These are phyloP conservation scores for Sisyra nigra DNA, from an alignment of 2,888 invertebrate genomes.

Conservation along the genomic window DNA sequence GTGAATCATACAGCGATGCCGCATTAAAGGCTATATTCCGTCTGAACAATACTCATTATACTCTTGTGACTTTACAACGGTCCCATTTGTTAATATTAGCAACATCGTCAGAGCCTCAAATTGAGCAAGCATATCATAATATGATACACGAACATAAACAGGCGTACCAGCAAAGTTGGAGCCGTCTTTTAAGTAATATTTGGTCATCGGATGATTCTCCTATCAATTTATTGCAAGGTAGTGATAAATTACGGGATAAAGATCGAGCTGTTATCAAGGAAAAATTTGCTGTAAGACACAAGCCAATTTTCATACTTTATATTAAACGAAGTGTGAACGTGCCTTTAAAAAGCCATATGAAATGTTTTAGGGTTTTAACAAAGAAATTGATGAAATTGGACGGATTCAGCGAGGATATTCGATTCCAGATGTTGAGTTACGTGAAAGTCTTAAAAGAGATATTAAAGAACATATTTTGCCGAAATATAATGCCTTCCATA, in stretches of 20 bases:
- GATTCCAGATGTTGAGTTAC: constrained; percentile 80
- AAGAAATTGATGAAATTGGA: constrained; percentile 83
- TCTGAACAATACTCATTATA: constrained; percentile 88
- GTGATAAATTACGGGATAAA: constrained; percentile 68
- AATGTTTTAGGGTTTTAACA: constrained; percentile 78
- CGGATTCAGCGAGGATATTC: constrained; percentile 79
- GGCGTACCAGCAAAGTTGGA: constrained; percentile 65
- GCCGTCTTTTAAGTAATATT: constrained; percentile 59
- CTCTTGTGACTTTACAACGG: constrained; percentile 79
- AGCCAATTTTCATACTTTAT: no score
- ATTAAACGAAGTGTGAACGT: neutral
- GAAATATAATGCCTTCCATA: constrained; percentile 66
- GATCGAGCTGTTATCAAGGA: constrained; percentile 77
- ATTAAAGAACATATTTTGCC: constrained; percentile 81
- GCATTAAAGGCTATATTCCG: constrained; percentile 81
- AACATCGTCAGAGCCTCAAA: constrained; percentile 65
- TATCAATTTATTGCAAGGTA: constrained; percentile 32
- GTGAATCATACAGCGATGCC: constrained; percentile 77
- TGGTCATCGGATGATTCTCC: constrained; percentile 51
- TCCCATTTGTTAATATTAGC: constrained; percentile 72
- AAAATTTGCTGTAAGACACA: constrained; percentile 72
- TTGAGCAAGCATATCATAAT: constrained; percentile 71
- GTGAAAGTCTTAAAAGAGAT: constrained; percentile 76
- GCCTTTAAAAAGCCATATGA: neutral
- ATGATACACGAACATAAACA: constrained; percentile 74